phyloP scores from a whole-genome alignment of 2,113 vertebrate species.

The Lepisosteus oculatus region DNA sequence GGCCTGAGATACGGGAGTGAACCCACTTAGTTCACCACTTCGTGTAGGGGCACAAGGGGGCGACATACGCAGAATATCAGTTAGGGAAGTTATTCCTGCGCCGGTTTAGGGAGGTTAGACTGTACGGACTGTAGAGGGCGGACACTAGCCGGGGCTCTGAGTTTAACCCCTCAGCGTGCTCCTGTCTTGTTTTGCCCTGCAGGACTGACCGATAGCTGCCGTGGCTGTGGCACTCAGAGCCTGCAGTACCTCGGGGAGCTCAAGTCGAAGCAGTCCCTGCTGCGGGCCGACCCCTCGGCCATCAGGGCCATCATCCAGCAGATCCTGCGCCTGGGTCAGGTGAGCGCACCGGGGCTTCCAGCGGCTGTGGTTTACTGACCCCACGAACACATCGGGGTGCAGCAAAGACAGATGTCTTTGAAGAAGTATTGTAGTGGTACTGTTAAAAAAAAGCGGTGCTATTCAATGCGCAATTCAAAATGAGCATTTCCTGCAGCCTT shows the following conservation, averaged over 20 bases:
- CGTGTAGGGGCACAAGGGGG: too few relatives aligned
- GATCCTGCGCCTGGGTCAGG: conserved; percentile 84
- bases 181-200: not conserved
- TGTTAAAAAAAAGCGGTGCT: not conserved
- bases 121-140: too few relatives aligned
- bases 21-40: too few relatives aligned
- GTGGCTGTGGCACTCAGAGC: conserved; percentile 72
- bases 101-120: too few relatives aligned
- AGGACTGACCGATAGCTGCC: conserved; percentile 82
- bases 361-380: too few relatives aligned
- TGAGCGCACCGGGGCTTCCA: conserved; percentile 32
- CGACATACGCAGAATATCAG: too few relatives aligned
- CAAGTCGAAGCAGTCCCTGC: conserved; percentile 69
- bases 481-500: too few relatives aligned
- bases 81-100: too few relatives aligned
- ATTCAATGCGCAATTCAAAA: not conserved
- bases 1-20: too few relatives aligned
- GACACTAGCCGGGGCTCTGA: too few relatives aligned
- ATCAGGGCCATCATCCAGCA: conserved; percentile 59
- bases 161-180: too few relatives aligned
- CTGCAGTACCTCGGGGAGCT: conserved; percentile 72
- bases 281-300: conserved; percentile 59
- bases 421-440: not conserved
- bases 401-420: not conserved
- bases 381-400: not conserved